Conservation (phyloP, 2,797 vertebrate genomes). For the Sebastes taczanowskii region DNA sequence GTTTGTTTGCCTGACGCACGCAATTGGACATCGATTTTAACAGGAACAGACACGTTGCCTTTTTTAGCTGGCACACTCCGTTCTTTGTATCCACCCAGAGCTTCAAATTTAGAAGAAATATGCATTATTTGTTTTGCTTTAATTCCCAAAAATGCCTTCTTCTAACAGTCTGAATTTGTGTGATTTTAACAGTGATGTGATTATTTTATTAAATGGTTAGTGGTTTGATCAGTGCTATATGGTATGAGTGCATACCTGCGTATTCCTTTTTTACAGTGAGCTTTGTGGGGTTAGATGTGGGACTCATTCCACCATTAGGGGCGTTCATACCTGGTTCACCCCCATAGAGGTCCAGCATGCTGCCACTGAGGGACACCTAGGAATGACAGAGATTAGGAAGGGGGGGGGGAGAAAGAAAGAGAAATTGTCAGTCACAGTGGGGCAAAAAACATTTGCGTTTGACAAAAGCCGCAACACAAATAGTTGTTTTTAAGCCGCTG, state of each 20-base stretch:
- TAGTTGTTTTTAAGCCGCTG: slow-evolving; percentile 50
- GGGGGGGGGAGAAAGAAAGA: background rate
- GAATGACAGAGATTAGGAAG: slow-evolving; percentile 10
- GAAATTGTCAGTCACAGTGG: slow-evolving; percentile 23
- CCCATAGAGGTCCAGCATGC: slow-evolving; percentile 94
- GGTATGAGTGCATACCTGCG: slow-evolving; percentile 59
- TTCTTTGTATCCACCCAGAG: background rate
- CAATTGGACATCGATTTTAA: slow-evolving; percentile 22
- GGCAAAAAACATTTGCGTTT: slow-evolving; percentile 10
- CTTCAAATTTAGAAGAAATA: background rate
- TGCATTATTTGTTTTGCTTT: background rate
- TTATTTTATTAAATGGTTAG: slow-evolving; percentile 22
- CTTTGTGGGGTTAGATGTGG: slow-evolving; percentile 87
- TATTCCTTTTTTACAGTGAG: slow-evolving; percentile 92
- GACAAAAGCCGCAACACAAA: slow-evolving; percentile 38
- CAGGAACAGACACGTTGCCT: background rate
- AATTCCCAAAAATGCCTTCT: background rate
- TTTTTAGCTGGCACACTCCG: slow-evolving; percentile 13
- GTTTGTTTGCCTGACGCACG: slow-evolving; percentile 36
- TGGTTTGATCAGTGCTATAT: slow-evolving; percentile 52
- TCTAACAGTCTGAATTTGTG: background rate
- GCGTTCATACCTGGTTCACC: slow-evolving; percentile 90
- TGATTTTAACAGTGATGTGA: background rate
- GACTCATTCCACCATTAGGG: slow-evolving; percentile 88
- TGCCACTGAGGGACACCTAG: slow-evolving; percentile 85